Conservation (phyloP, 2,113 vertebrate genomes). For the Eulemur rufifrons region DNA sequence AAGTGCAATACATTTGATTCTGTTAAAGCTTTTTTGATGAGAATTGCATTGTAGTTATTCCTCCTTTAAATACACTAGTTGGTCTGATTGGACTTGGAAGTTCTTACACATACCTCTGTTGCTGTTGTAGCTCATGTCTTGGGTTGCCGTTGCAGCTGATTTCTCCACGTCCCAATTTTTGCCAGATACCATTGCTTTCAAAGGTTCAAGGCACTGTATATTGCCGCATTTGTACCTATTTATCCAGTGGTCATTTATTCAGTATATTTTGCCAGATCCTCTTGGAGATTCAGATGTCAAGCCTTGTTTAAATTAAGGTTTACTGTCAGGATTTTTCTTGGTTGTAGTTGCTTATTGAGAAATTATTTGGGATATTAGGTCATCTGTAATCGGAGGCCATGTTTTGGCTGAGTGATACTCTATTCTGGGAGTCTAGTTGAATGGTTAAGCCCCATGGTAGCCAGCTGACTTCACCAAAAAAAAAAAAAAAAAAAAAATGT, state of each 20-base stretch:
- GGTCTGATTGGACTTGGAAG: not conserved
- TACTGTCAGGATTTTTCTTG: not conserved
- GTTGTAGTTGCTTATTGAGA: not conserved
- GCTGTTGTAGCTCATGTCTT: not conserved
- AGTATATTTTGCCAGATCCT: not conserved
- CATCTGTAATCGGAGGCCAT: not conserved
- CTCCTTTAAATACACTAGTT: not conserved
- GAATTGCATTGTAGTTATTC: not conserved
- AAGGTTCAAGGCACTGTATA: not conserved
- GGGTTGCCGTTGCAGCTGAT: not conserved
- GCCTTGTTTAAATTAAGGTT: not conserved
- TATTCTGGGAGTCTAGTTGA: constrained; percentile 10
- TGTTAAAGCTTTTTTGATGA: not conserved
- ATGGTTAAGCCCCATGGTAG: not conserved
- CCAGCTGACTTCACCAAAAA: not conserved
- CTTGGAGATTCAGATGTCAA: not conserved
- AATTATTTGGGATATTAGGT: not conserved
- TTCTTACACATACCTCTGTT: not conserved
- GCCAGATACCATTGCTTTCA: not conserved
- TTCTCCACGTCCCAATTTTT: not conserved
- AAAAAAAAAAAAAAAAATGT: not conserved
- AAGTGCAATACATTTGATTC: not conserved
- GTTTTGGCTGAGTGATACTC: not conserved
- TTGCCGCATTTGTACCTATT: not conserved
- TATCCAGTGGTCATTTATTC: not conserved